Conservation (phyloP, 2,797 vertebrate genomes). For the Paedocypris micromegethes region DNA sequence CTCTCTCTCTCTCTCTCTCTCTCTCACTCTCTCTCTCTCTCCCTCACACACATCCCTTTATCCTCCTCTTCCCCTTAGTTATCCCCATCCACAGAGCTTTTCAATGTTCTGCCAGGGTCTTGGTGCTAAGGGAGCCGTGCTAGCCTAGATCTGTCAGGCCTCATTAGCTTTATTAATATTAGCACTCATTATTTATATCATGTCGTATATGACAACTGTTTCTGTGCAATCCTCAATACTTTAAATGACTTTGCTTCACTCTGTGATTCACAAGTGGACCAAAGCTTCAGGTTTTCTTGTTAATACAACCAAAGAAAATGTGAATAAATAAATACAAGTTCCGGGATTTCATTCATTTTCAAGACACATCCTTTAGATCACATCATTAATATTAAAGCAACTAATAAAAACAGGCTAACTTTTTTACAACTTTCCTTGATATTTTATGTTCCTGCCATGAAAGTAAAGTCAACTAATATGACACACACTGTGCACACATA, state of each 20-base stretch:
- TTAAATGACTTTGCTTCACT: conserved; percentile 1
- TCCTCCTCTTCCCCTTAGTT: conserved; percentile 20
- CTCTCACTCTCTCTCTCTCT: conserved; percentile 2
- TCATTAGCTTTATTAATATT: conserved; percentile 57
- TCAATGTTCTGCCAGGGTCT: conserved; percentile 48
- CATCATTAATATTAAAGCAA: too few species aligned
- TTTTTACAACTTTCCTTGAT: too few species aligned
- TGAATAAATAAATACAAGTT: too few species aligned
- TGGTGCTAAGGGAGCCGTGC: conserved; percentile 55
- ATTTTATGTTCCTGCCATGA: too few species aligned
- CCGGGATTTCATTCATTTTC: too few species aligned
- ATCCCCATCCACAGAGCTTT: conserved; percentile 19
- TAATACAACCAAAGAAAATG: too few species aligned
- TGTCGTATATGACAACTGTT: conserved; percentile 38
- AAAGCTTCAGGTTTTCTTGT: too few species aligned
- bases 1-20: conserved; percentile 7
- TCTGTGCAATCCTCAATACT: conserved; percentile 2
- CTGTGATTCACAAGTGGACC: not conserved
- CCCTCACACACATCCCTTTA: conserved; percentile 26
- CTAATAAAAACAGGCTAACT: too few species aligned
- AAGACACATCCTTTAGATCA: too few species aligned
- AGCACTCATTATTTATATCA: conserved; percentile 43
- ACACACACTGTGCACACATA: not conserved
- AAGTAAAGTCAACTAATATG: too few species aligned
- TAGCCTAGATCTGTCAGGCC: conserved; percentile 67